These are phyloP conservation scores for Steinernema hermaphroditum DNA, from an alignment of 2,888 invertebrate species.

Conservation along the genomic window DNA sequence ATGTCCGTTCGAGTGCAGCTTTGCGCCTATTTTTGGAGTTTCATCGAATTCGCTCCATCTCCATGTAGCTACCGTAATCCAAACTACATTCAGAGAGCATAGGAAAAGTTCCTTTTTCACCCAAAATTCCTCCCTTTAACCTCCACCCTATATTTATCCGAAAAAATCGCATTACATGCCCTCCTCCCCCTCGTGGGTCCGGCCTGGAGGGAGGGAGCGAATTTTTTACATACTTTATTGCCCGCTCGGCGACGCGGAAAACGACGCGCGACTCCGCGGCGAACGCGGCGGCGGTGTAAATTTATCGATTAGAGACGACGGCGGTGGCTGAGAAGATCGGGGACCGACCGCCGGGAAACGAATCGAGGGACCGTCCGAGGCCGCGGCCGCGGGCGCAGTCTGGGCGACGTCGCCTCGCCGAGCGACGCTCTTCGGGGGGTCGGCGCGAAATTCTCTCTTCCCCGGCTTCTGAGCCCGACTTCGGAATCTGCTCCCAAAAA, in stretches of 20 bases:
- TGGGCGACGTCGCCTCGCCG: too few species aligned
- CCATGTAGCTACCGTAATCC: too few species aligned
- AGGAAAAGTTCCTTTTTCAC: too few species aligned
- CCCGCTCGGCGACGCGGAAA: neutral
- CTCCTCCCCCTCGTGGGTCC: neutral
- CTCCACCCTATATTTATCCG: neutral
- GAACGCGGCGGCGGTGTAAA: slow-evolving; percentile 1
- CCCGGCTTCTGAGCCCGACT: too few species aligned
- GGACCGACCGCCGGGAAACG: neutral
- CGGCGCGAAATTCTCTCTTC: too few species aligned
- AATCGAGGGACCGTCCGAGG: neutral
- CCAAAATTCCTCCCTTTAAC: neutral
- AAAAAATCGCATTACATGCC: neutral
- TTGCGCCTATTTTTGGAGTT: too few species aligned
- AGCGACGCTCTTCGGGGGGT: too few species aligned
- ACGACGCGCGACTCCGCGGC: slow-evolving; percentile 18
- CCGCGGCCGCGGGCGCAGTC: neutral
- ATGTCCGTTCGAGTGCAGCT: too few species aligned
- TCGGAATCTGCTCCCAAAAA: too few species aligned
- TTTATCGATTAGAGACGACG: slow-evolving; percentile 21
- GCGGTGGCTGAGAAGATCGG: neutral
- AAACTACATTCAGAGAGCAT: too few species aligned
- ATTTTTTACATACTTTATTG: slow-evolving; percentile 20
- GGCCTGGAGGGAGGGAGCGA: neutral
- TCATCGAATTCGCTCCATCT: too few species aligned